These are phyloP conservation scores for Dendrolimus houi DNA, from an alignment of 2,888 invertebrate genomes.

Conservation along the genomic window DNA sequence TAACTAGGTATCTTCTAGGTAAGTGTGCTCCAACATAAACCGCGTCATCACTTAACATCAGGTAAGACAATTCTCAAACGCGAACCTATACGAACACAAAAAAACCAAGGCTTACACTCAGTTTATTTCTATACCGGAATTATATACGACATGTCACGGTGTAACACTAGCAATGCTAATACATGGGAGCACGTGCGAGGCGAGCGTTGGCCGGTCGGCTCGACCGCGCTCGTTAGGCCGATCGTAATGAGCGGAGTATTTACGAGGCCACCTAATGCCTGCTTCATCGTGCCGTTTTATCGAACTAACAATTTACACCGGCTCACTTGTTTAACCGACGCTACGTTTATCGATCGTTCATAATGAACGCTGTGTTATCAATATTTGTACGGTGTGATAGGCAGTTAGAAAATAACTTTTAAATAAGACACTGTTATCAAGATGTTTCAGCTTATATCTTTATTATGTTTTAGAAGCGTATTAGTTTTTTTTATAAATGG, in stretches of 20 bases:
- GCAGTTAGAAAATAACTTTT: background rate
- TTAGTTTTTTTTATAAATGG: no score
- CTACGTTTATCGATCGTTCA: slow-evolving; percentile 8
- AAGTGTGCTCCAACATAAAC: no score
- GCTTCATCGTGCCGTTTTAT: slow-evolving; percentile 22
- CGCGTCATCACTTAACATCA: no score
- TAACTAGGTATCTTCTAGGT: no score
- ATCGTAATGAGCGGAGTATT: slow-evolving; percentile 56
- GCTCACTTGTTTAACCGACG: slow-evolving; percentile 16
- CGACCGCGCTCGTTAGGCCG: slow-evolving; percentile 41
- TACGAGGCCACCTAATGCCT: slow-evolving; percentile 48
- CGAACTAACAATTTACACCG: slow-evolving; percentile 21
- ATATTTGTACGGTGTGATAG: background rate
- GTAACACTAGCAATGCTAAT: slow-evolving; percentile 23
- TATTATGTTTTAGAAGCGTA: no score
- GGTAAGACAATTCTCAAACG: no score
- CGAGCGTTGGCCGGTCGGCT: slow-evolving; percentile 31
- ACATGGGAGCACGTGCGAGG: slow-evolving; percentile 45
- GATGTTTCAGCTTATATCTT: no score
- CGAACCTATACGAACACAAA: no score
- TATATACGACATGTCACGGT: slow-evolving; percentile 14
- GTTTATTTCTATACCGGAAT: background rate
- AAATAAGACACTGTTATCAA: no score
- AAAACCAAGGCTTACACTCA: no score
- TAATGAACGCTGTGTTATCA: background rate